Conservation (phyloP, 2,113 vertebrate genomes). For the Protobothrops mucrosquamatus region DNA sequence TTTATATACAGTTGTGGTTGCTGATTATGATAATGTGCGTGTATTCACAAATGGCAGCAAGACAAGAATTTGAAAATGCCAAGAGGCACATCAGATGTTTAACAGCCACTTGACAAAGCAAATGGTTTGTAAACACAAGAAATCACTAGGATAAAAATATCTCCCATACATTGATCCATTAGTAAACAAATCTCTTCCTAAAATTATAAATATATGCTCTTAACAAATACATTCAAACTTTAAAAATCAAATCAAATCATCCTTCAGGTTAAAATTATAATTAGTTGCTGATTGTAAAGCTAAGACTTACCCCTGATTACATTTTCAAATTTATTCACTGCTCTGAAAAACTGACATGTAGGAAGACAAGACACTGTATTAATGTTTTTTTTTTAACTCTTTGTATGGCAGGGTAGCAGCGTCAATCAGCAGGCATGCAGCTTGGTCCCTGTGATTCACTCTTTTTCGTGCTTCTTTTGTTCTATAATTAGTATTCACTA, state of each 20-base stretch:
- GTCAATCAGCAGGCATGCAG: accelerated
- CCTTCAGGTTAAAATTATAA: accelerated
- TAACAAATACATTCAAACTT: neutral
- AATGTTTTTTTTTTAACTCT: neutral
- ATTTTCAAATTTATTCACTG: neutral
- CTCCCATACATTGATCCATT: neutral
- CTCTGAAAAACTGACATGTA: neutral
- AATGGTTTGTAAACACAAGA: neutral
- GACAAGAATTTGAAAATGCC: neutral
- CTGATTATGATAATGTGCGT: neutral
- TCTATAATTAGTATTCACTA: neutral
- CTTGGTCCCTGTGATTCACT: neutral
- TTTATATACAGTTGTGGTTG: neutral
- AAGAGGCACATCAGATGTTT: accelerated
- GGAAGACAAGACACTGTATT: neutral
- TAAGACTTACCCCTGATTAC: neutral
- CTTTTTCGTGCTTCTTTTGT: neutral
- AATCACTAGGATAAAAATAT: neutral
- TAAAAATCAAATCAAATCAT: accelerated
- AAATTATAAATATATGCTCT: neutral
- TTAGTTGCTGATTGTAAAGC: accelerated
- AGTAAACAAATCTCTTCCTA: neutral
- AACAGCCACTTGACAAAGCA: neutral
- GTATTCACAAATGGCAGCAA: neutral
- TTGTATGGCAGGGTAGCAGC: neutral